Conservation (phyloP, 2,888 invertebrate genomes). For the Euclidia mi region DNA sequence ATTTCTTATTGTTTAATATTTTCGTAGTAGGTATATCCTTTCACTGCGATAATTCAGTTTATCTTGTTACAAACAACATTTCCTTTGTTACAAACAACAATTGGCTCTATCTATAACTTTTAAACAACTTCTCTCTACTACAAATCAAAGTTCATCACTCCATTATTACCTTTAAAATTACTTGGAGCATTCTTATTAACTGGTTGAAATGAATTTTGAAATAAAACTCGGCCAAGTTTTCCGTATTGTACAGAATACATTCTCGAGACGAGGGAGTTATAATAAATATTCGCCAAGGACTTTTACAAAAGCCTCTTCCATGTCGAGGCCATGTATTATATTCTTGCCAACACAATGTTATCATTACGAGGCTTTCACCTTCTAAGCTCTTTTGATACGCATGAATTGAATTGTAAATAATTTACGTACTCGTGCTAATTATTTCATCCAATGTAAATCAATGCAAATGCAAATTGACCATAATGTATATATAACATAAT, state of each 20-base stretch:
- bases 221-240: slow-evolving; percentile 35
- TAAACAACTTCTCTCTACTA: slow-evolving; percentile 4
- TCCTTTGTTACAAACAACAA: slow-evolving; percentile 15
- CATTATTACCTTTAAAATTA: slow-evolving; percentile 40
- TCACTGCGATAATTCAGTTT: no score
- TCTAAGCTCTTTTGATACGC: slow-evolving; percentile 17
- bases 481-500: not conserved
- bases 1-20: no score
- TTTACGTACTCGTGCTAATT: not conserved
- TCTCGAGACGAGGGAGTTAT: slow-evolving; percentile 30
- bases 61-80: no score
- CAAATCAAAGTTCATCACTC: no score
- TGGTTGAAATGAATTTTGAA: slow-evolving; percentile 46
- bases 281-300: slow-evolving; percentile 51
- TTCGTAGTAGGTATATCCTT: no score
- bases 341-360: slow-evolving; percentile 23
- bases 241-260: slow-evolving; percentile 17
- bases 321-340: slow-evolving; percentile 44
- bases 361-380: slow-evolving; percentile 19
- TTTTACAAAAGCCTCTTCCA: slow-evolving; percentile 48
- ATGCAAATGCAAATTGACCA: no score
- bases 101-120: no score
- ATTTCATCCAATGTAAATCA: not conserved
- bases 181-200: slow-evolving; percentile 38
- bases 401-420: slow-evolving; percentile 5